Evolutionary conservation across 2,888 invertebrate genomes (phyloP), one percentile per base, ranked within the genome.

Genomic region (Parnassius smintheus): DNA sequence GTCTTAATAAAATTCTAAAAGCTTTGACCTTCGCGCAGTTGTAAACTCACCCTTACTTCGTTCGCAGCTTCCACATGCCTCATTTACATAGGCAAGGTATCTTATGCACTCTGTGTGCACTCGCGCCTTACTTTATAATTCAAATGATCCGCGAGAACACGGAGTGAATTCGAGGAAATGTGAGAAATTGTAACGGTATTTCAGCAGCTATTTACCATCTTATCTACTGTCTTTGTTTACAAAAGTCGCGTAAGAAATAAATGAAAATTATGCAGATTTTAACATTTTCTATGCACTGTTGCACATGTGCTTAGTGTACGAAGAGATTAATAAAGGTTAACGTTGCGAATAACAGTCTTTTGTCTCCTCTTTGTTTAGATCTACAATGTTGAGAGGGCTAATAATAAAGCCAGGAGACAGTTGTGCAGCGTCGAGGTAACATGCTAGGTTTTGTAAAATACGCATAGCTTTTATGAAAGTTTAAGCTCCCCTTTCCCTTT

Each of bases 181-280:
- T 91, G 90, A 85, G 90, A 91, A 89, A 81, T 84, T 83, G 78
- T 89, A 90, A 91, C 90, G 90, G 87, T 80, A 81, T 82, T 85
- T 83, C 79, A 78, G 75, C 69, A 67, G 66, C 70, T 46, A 56
- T 49, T 64, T 63, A 55, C 55, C 12, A 9, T 44, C 13, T 48
- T 54, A 54, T 46, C 51, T 18, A 53, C 58, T 42, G 25, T 45
- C 58, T 51, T 22, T 46, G 44, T 51, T 12, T 35, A 55, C 56
- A 41, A 45, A 45, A 45, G 9, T 48, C 35, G 50, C 55, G 56
- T 50, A 48, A 13, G 50, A 48, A 51, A 52, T 44, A 48, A 48
- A 56, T 46, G 51, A 52, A 45, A 44, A 41, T 56, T 56, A 56
- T 64, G 56, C 42, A 52, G 56, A 60, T 59, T 60, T 59, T 42